Conservation (phyloP, 2,113 vertebrate genomes). For the Poeciliopsis prolifica region DNA sequence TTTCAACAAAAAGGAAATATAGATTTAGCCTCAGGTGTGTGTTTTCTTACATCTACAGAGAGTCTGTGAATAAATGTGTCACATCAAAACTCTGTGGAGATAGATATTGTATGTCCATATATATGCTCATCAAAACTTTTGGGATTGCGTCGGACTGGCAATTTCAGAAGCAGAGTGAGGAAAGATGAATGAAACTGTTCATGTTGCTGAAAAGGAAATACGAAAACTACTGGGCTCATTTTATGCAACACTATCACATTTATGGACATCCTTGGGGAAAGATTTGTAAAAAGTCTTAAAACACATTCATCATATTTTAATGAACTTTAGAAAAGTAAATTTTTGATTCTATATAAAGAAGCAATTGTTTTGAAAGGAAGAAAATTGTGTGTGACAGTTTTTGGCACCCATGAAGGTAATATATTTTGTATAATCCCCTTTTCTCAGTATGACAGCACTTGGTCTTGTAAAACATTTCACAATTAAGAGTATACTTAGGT, state of each 20-base stretch:
- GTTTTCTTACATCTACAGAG: conserved; percentile 31
- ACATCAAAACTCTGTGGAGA: conserved; percentile 41
- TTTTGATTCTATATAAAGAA: neutral
- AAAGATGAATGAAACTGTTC: conserved; percentile 41
- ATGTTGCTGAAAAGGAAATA: conserved; percentile 47
- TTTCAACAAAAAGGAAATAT: conserved; percentile 57
- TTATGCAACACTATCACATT: neutral
- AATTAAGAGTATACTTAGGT: too few species aligned
- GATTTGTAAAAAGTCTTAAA: neutral
- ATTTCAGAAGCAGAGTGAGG: conserved; percentile 24
- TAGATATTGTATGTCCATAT: conserved; percentile 14
- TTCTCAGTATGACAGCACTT: too few species aligned
- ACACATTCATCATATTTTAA: neutral
- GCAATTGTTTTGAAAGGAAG: neutral
- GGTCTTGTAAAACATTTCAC: too few species aligned
- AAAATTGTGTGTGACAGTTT: neutral
- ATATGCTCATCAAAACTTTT: conserved; percentile 49
- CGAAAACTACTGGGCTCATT: conserved; percentile 8
- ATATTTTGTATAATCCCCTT: neutral
- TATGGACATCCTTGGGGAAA: neutral
- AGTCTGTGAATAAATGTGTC: conserved; percentile 42
- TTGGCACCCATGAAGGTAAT: neutral
- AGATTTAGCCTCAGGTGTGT: conserved; percentile 63
- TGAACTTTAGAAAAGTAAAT: neutral
- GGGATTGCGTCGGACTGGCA: conserved; percentile 56